Evolutionary conservation across 2,888 invertebrate genomes (phyloP).

Genomic region (Pelosia muscerda): DNA sequence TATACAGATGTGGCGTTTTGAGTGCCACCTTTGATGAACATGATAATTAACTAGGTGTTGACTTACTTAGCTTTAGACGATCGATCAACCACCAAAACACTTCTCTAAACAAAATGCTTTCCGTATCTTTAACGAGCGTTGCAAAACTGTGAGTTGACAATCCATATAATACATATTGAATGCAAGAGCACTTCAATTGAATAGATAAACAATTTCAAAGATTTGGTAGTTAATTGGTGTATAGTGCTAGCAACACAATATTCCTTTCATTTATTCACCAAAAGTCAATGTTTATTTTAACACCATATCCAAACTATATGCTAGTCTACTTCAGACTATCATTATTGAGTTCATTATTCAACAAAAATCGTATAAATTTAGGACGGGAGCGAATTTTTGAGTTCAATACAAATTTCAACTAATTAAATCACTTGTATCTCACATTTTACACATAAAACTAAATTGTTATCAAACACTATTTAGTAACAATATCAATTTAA

Average conservation of each 20-base stretch:
- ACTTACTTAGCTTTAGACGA: not conserved
- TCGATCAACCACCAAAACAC: not conserved
- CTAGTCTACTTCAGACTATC: constrained; percentile 42
- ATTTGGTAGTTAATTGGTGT: not conserved
- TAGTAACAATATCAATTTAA: constrained; percentile 67
- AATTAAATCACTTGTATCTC: constrained; percentile 58
- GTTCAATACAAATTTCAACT: constrained; percentile 59
- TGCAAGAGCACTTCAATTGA: not conserved
- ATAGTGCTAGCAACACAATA: constrained; percentile 12
- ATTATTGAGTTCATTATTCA: constrained; percentile 39
- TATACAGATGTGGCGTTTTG: not conserved
- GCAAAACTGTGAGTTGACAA: not conserved
- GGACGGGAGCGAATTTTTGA: constrained; percentile 80
- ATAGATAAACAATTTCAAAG: not conserved
- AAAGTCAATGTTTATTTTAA: constrained; percentile 28
- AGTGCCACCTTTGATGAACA: constrained; percentile 3
- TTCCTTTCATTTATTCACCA: constrained; percentile 15
- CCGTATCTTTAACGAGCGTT: not conserved
- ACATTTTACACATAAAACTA: constrained; percentile 61
- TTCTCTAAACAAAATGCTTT: not conserved
- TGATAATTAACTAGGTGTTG: constrained; percentile 5
- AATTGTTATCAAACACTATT: constrained; percentile 61
- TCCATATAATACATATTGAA: too few relatives aligned
- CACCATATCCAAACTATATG: constrained; percentile 36
- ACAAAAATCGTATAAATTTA: constrained; percentile 76